Base-by-base conservation (phyloP, 2,888 invertebrate genomes). In the Cephus runcator region DNA sequence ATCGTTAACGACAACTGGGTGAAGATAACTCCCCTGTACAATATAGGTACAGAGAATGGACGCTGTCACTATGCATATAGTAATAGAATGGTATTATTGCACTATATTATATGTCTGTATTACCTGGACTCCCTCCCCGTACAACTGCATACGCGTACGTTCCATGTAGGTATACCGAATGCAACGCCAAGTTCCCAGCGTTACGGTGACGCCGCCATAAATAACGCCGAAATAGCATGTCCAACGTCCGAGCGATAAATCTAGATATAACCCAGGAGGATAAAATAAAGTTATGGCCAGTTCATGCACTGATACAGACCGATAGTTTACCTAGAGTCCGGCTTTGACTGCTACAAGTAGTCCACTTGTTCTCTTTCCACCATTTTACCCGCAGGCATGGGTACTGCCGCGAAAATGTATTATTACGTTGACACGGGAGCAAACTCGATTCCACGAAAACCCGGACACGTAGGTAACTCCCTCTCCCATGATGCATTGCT, bases 201-300 rank as follows among this genome's bases (percentile, higher is more conserved):
- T 85, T 85, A 85, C 86, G 81, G 30, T 75, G 81, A 79, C 75
- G 73, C 74, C 76, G 74, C 69, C 82, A 85, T 86, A 86, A 87
- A 87, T 87, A 87, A 87, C 81, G 81, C 79, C 81, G 85, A 85
- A 87, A 87, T 87, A 85, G 84, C 87, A 83, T 87, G 87, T 86
- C 84, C 86, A 85, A 84, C 83, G 86, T 83, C 82, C 83, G 84
- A 79, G 84, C 88, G 83, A 88, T 88, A 88, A 88, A 88, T 88
- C 85, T 82, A 82, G 85, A 86, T 85, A 84, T 83, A 85, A 85
- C 83, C 84, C 84, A 77, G 82, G 82, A 83, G 87, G 87, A 86
- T 88, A 86, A 88, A 88, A 87, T 85, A 87, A 88, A 88, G 87
- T 88, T 88, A 87, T 87, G 84, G 81, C 82, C 83, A 84, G 84